Evolutionary conservation across 1,140 invertebrate species (phyloP).

Genomic region (Tetragonula clypearis): DNA sequence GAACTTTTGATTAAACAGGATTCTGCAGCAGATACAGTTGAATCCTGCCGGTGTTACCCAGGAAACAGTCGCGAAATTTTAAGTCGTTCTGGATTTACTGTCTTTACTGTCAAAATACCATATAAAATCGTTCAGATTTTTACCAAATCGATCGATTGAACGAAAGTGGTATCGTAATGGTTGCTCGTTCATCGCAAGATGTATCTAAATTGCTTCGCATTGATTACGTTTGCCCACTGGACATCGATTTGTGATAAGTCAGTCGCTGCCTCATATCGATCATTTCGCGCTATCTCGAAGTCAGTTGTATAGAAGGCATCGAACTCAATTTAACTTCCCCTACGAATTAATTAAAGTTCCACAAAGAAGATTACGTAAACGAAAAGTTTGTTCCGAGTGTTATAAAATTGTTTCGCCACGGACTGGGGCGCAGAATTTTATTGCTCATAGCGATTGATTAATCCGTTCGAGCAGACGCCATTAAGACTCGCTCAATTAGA

Average conservation of each 20-base stretch:
- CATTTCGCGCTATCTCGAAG: not conserved
- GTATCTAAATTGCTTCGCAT: too few relatives aligned
- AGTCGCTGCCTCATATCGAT: not conserved
- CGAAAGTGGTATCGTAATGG: too few relatives aligned
- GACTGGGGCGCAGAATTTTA: not conserved
- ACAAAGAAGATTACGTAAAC: not conserved
- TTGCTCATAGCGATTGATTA: not conserved
- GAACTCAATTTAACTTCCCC: slow-evolving; percentile 17
- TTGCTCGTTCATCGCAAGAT: not conserved
- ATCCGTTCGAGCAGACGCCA: not conserved
- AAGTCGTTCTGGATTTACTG: not conserved
- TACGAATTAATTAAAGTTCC: slow-evolving; percentile 9
- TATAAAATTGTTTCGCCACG: not conserved
- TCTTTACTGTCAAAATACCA: not conserved
- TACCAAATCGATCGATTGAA: too few relatives aligned
- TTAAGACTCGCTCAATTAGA: not conserved
- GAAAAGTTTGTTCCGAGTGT: not conserved
- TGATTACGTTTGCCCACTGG: too few relatives aligned
- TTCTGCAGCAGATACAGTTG: not conserved
- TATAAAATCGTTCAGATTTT: too few relatives aligned
- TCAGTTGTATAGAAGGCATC: not conserved
- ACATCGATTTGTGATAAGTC: not conserved
- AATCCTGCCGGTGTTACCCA: not conserved
- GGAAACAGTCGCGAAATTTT: not conserved
- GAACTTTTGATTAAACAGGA: slow-evolving; percentile 1